These are phyloP conservation scores for Hyppa rectilinea DNA, from an alignment of 2,888 invertebrate species.

Conservation along the genomic window DNA sequence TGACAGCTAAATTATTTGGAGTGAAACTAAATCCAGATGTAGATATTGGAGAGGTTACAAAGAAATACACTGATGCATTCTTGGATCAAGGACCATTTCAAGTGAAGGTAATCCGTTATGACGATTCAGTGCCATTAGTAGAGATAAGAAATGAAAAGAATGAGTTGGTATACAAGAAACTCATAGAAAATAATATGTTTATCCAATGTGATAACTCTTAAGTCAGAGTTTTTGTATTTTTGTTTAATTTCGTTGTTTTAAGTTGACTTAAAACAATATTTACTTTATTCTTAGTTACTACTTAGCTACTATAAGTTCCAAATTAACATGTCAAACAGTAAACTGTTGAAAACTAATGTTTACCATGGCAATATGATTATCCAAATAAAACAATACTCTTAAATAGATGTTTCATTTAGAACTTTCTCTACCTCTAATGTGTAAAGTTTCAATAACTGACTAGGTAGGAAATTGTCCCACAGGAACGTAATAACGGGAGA, in stretches of 20 bases:
- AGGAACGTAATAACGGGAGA: too few species aligned
- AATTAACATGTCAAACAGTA: slow-evolving; percentile 4
- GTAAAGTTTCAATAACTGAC: background rate
- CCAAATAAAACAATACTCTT: slow-evolving; percentile 15
- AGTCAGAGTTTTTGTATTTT: slow-evolving; percentile 7
- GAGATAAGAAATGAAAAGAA: slow-evolving; percentile 77
- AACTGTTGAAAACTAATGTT: too few species aligned
- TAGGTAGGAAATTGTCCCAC: too few species aligned
- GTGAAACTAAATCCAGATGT: slow-evolving; percentile 77
- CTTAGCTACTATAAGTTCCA: background rate
- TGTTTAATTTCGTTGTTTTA: slow-evolving; percentile 4
- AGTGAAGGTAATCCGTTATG: slow-evolving; percentile 74
- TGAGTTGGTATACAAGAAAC: slow-evolving; percentile 77
- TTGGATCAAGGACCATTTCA: slow-evolving; percentile 80
- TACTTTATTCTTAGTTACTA: slow-evolving; percentile 18
- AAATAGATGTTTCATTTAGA: slow-evolving; percentile 58
- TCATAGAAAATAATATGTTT: slow-evolving; percentile 74
- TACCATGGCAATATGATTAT: slow-evolving; percentile 17
- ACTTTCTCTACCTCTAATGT: background rate
- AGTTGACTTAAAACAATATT: background rate
- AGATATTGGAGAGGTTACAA: slow-evolving; percentile 74
- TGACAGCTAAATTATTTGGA: slow-evolving; percentile 87
- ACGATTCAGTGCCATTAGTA: slow-evolving; percentile 73
- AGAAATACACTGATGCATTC: slow-evolving; percentile 76
- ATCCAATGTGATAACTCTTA: slow-evolving; percentile 24